Base-by-base conservation (phyloP, 2,888 invertebrate species). In the Drosophila subsilvestris region DNA sequence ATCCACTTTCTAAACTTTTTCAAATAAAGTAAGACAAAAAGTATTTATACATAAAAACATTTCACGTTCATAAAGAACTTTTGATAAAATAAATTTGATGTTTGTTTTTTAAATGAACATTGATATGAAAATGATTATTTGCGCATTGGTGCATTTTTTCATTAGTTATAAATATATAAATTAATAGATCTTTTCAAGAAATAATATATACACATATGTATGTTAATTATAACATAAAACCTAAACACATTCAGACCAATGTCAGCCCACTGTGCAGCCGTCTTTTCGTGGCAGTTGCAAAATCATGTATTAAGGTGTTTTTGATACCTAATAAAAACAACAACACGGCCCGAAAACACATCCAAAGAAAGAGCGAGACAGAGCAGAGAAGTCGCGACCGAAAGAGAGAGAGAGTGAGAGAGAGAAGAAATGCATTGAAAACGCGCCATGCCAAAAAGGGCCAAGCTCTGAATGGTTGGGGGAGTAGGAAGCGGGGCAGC, bases 261-360 rank as follows among this genome's bases (percentile, higher is more conserved):
- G 48, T 43, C 12, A 55, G 59, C 58, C 80, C 83, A 84, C 70
- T 88, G 83, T 83, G 56, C 76, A 47, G 48, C 72, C 72, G 42
- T 10, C 60, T 66, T 66, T 65, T 57, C 82, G 70, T 74, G 74
- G 82, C 86, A 74, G 89, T 86, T 85, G 86, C 86, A 85, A 89
- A 88, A 89, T 86, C 88, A 88, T 89, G 87, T 86, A 87, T 89
- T 85, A 76, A 86, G 86, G 86, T 86, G 89, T 86, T 86, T 86
- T 88, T 88, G 86, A 86, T 86, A 88, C 86, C 86, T 86, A 88
- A 88, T 88, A 86, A 86, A 86, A 87, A 86, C 87, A 84, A 84
- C 83, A 84, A 88, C 88, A 74, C 86, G 61, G 50, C 51, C 47
- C 25, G 69, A 61, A 61, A 74, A 60, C 68, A 51, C 62, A 47